Evolutionary conservation across 64 coral and sea anemone species (phyloP).

Genomic region (Stylophora pistillata): DNA sequence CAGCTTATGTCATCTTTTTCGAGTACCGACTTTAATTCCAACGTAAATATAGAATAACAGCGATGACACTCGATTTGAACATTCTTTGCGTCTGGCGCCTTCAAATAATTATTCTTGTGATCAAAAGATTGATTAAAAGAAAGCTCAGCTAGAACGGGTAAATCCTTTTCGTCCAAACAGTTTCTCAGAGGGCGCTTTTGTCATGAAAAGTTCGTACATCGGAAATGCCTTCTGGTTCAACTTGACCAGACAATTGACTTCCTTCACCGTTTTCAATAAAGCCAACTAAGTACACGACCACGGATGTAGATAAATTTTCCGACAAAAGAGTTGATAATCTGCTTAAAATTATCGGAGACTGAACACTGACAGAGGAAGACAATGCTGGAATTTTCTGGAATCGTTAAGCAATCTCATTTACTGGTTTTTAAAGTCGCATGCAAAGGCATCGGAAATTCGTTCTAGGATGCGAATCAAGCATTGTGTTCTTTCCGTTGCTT

Average conservation of each 20-base stretch:
- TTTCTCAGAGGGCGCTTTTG: neutral
- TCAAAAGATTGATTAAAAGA: neutral
- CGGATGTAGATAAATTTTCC: conserved; percentile 22
- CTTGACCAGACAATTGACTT: neutral
- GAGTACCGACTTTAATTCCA: too few species aligned
- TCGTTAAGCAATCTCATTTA: neutral
- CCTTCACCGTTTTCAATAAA: neutral
- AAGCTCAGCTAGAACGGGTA: neutral
- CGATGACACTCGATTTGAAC: too few species aligned
- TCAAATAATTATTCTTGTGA: too few species aligned
- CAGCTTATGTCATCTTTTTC: too few species aligned
- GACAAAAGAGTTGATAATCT: conserved; percentile 10
- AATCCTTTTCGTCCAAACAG: neutral
- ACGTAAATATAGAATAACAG: too few species aligned
- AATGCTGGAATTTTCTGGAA: neutral
- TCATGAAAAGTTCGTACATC: neutral
- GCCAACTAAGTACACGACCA: neutral
- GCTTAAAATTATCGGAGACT: neutral
- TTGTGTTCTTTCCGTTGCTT: neutral
- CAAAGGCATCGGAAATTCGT: neutral
- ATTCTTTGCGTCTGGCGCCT: too few species aligned
- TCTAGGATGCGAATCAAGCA: neutral
- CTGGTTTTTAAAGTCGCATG: neutral
- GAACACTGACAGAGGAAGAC: neutral
- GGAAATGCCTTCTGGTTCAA: neutral